Conservation (phyloP, 1,140 invertebrate genomes). For the Apis cerana region DNA sequence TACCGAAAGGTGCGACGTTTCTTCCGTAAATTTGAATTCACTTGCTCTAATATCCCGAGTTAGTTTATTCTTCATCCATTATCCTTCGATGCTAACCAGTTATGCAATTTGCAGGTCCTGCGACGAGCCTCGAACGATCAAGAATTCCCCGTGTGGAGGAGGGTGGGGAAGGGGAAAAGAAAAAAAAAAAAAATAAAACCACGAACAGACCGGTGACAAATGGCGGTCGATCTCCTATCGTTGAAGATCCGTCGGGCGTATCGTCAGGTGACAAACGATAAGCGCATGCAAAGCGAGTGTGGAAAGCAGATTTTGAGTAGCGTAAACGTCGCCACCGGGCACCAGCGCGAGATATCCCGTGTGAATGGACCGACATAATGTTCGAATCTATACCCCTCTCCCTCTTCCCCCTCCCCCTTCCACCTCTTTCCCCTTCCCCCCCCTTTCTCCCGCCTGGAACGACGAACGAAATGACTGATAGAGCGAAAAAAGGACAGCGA, state of each 20-base stretch:
- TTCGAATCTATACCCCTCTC: background rate
- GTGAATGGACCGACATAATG: constrained; percentile 57
- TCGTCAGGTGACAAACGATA: constrained; percentile 32
- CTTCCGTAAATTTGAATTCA: too few species aligned
- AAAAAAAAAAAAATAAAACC: too few species aligned
- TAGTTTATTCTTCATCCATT: too few species aligned
- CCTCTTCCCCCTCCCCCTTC: too few species aligned
- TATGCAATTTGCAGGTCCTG: too few species aligned
- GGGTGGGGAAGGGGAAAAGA: too few species aligned
- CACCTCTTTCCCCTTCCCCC: too few species aligned
- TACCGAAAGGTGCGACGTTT: too few species aligned
- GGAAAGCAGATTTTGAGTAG: constrained; percentile 53
- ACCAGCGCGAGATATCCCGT: constrained; percentile 20
- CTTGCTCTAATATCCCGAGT: too few species aligned
- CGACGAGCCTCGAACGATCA: too few species aligned
- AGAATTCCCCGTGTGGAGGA: too few species aligned
- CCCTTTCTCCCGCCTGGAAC: background rate
- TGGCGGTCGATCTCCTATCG: background rate
- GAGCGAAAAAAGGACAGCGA: constrained; percentile 58
- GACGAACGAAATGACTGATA: constrained; percentile 56
- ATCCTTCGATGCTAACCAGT: too few species aligned
- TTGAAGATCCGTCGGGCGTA: background rate
- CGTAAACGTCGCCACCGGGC: constrained; percentile 49
- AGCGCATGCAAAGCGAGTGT: constrained; percentile 31
- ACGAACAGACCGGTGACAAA: constrained; percentile 4